phyloP scores from a whole-genome alignment of 2,888 invertebrate species.

The Spilosoma lubricipeda region DNA sequence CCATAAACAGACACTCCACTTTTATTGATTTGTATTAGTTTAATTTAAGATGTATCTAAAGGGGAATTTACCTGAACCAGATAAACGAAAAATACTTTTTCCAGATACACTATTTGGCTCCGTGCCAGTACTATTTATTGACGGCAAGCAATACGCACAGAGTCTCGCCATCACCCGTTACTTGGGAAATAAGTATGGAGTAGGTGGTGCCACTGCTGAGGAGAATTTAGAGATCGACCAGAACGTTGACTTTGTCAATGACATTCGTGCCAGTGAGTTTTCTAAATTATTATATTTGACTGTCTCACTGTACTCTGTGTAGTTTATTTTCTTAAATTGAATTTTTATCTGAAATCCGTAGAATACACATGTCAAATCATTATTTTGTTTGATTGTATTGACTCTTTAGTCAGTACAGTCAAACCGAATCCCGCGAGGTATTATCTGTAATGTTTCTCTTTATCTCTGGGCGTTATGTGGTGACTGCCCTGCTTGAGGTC shows the following conservation, averaged over 20 bases:
- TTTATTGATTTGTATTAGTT: no score
- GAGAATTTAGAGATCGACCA: conserved; percentile 88
- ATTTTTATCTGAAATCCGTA: no score
- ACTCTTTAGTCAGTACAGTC: no score
- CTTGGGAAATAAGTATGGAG: conserved; percentile 85
- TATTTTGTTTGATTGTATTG: no score
- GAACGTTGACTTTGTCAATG: conserved; percentile 86
- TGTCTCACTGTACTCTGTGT: background rate
- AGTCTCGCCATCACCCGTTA: conserved; percentile 87
- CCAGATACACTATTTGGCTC: conserved; percentile 88
- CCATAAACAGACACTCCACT: no score
- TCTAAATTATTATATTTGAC: background rate
- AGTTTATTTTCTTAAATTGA: no score
- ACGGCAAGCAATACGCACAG: conserved; percentile 87
- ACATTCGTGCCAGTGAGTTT: conserved; percentile 85
- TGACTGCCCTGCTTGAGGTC: no score
- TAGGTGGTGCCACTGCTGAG: conserved; percentile 84
- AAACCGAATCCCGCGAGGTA: no score
- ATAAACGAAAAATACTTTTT: conserved; percentile 1
- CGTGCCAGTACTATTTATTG: conserved; percentile 87
- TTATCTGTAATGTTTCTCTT: no score
- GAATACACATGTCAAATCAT: no score
- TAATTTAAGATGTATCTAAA: no score
- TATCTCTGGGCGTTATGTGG: no score
- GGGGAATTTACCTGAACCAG: background rate